Conservation (phyloP, 2,113 vertebrate genomes). For the Dendropsophus ebraccatus region DNA sequence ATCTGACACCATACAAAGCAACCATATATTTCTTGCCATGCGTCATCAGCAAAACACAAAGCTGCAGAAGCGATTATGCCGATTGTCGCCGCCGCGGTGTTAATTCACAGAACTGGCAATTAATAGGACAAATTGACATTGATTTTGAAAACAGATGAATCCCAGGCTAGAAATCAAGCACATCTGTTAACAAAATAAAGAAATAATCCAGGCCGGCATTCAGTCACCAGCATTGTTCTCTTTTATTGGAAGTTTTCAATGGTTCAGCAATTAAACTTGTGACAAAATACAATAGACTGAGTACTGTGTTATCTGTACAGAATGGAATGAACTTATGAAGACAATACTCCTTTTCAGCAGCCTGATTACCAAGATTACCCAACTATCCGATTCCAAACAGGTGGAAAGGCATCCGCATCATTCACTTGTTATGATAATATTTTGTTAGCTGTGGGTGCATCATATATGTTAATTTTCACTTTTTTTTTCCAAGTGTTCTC, state of each 20-base stretch:
- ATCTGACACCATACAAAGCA: conserved; percentile 1
- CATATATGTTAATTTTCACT: neutral
- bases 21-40: neutral
- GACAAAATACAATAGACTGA: conserved; percentile 49
- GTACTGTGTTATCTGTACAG: conserved; percentile 49
- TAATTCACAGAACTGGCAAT: conserved; percentile 30
- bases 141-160: conserved; percentile 54
- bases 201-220: conserved; percentile 40
- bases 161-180: conserved; percentile 28
- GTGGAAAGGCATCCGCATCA: conserved; percentile 46
- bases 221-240: conserved; percentile 36
- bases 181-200: conserved; percentile 56
- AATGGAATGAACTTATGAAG: conserved; percentile 52
- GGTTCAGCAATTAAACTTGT: conserved; percentile 56
- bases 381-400: conserved; percentile 39
- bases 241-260: conserved; percentile 51
- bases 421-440: conserved; percentile 34
- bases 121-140: conserved; percentile 42
- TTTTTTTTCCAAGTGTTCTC: neutral
- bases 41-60: neutral
- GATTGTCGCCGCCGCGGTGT: neutral
- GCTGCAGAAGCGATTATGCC: conserved; percentile 29
- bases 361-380: conserved; percentile 55
- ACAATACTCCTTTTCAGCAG: conserved; percentile 57
- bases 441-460: neutral